Evolutionary conservation across 2,113 vertebrate genomes (phyloP).

Genomic region (Empidonax alnorum): DNA sequence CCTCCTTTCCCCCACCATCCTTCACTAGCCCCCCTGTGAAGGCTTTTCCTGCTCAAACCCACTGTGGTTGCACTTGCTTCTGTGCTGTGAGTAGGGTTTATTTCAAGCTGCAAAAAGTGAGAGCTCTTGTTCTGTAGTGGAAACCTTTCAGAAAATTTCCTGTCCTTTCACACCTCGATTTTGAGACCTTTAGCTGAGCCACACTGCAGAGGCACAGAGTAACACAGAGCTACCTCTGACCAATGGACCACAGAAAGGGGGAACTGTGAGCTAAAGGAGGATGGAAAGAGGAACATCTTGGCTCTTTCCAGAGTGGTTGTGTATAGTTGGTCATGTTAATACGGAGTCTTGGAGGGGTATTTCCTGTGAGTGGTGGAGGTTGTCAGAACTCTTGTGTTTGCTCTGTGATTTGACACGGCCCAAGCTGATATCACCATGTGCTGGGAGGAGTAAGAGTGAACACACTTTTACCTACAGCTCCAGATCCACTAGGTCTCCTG

Average conservation of each 20-base stretch:
- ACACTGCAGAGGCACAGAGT: not conserved
- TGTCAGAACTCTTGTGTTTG: not conserved
- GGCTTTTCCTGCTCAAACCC: conserved; percentile 54
- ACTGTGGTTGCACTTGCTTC: conserved; percentile 31
- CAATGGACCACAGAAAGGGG: not conserved
- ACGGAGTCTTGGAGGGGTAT: rapidly evolving
- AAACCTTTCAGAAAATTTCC: conserved; percentile 23
- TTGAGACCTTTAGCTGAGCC: not conserved
- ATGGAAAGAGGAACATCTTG: not conserved
- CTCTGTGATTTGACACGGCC: not conserved
- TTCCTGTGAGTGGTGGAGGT: not conserved
- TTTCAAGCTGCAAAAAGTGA: conserved; percentile 56
- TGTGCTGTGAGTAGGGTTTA: not conserved
- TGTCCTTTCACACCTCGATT: not conserved
- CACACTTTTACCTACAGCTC: too few relatives aligned
- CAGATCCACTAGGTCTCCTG: not conserved
- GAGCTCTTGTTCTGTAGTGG: conserved; percentile 37
- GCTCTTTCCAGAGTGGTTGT: not conserved
- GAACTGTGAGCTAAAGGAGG: not conserved
- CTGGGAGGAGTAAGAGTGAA: not conserved
- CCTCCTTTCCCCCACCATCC: not conserved
- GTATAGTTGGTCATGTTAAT: not conserved
- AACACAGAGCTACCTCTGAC: not conserved
- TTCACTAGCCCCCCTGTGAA: conserved; percentile 9
- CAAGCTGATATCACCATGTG: not conserved